phyloP scores from a whole-genome alignment of 1,140 invertebrate species.

The Caenorhabditis brenneri region DNA sequence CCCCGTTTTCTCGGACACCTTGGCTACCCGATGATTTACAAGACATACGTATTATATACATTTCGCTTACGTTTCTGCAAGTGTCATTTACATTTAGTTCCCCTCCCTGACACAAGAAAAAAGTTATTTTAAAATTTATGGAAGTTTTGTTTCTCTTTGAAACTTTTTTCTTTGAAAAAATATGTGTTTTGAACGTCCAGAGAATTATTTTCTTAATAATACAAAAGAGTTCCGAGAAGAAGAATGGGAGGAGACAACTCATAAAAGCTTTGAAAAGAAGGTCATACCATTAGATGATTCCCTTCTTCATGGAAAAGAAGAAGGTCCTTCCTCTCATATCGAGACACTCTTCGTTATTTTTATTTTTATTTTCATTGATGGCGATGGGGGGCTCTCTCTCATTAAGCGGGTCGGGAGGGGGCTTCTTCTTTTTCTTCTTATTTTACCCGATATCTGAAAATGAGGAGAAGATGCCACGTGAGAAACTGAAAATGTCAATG shows the following conservation, averaged over 20 bases:
- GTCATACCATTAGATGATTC: background rate
- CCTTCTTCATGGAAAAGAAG: background rate
- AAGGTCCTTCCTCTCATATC: too few species aligned
- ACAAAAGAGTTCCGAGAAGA: background rate
- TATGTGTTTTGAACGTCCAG: background rate
- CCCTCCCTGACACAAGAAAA: too few species aligned
- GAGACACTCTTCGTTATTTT: background rate
- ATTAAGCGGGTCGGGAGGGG: background rate
- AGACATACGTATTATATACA: background rate
- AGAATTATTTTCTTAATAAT: too few species aligned
- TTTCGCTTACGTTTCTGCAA: background rate
- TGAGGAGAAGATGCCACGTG: background rate
- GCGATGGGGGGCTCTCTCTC: background rate
- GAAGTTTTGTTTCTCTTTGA: too few species aligned
- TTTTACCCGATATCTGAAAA: background rate
- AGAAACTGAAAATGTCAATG: too few species aligned
- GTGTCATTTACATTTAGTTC: conserved; percentile 4
- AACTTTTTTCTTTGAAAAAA: background rate
- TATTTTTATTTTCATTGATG: background rate
- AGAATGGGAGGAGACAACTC: too few species aligned
- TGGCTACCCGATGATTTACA: background rate
- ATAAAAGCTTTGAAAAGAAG: too few species aligned
- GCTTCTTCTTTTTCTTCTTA: background rate
- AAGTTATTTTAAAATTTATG: background rate
- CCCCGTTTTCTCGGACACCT: background rate